Evolutionary conservation across 2,888 invertebrate genomes (phyloP).

Genomic region (Ceriagrion tenellum): DNA sequence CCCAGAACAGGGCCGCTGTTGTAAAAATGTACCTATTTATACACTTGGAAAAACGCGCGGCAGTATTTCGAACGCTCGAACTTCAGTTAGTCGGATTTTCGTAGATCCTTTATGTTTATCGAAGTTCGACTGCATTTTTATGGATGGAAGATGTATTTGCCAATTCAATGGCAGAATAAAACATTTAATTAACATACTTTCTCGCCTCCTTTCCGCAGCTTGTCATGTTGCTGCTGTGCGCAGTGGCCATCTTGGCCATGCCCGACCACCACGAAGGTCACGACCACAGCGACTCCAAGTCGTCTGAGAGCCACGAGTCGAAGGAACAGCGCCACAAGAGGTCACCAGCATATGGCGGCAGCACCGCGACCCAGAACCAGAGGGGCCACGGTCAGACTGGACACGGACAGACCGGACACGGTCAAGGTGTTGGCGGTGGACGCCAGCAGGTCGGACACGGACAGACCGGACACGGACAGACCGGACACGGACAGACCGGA

Average conservation of each 20-base stretch:
- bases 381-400: conserved; percentile 7
- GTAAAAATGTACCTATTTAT: no score
- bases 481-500: not conserved
- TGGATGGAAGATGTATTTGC: no score
- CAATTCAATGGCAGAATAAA: no score
- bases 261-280: conserved; percentile 41
- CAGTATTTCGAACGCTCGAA: no score
- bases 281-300: not conserved
- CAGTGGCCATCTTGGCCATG: conserved; percentile 57
- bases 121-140: no score
- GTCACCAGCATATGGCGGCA: not conserved
- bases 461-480: not conserved
- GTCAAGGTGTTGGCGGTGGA: not conserved
- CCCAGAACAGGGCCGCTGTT: no score
- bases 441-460: conserved; percentile 3
- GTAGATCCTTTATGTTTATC: no score
- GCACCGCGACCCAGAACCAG: not conserved
- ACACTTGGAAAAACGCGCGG: no score
- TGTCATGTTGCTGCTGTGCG: conserved; percentile 41
- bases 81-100: no score
- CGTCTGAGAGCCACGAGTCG: conserved; percentile 51
- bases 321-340: conserved; percentile 20
- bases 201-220: not conserved
- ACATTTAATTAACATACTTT: not conserved
- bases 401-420: not conserved